phyloP scores from a whole-genome alignment of 2,888 invertebrate genomes.

The Stenoptilia bipunctidactyla region DNA sequence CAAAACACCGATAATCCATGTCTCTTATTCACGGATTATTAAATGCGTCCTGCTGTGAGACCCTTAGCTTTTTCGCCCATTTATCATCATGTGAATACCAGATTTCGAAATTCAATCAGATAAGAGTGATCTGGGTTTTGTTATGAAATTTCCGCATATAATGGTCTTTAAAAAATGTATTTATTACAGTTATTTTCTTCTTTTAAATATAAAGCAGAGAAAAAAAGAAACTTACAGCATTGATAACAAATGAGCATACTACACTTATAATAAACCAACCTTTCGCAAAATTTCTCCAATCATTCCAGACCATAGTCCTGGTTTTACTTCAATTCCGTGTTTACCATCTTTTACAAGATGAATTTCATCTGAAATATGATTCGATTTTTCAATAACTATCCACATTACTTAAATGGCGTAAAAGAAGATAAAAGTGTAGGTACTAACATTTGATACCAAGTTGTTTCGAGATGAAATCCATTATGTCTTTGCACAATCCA shows the following conservation, averaged over 20 bases:
- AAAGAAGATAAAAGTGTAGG: too few relatives aligned
- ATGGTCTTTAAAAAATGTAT: too few relatives aligned
- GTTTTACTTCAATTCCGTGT: constrained; percentile 84
- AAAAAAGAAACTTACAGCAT: too few relatives aligned
- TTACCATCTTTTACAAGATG: constrained; percentile 87
- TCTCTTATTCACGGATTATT: constrained; percentile 2
- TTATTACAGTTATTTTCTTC: too few relatives aligned
- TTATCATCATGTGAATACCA: neutral
- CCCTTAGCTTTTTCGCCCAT: constrained; percentile 1
- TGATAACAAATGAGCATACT: too few relatives aligned
- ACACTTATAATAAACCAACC: too few relatives aligned
- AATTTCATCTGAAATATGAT: constrained; percentile 80
- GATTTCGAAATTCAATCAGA: neutral
- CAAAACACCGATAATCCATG: constrained; percentile 14
- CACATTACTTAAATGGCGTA: too few relatives aligned
- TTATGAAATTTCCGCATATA: too few relatives aligned
- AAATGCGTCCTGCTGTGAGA: constrained; percentile 13
- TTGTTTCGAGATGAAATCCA: constrained; percentile 83
- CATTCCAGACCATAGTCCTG: constrained; percentile 90
- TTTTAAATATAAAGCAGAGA: too few relatives aligned
- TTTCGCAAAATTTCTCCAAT: constrained; percentile 88
- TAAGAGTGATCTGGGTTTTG: neutral
- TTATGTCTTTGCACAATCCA: constrained; percentile 94
- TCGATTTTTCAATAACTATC: too few relatives aligned
- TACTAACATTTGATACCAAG: constrained; percentile 88